Conservation (phyloP, 2,888 invertebrate species). For the Agrilus cyanescens region DNA sequence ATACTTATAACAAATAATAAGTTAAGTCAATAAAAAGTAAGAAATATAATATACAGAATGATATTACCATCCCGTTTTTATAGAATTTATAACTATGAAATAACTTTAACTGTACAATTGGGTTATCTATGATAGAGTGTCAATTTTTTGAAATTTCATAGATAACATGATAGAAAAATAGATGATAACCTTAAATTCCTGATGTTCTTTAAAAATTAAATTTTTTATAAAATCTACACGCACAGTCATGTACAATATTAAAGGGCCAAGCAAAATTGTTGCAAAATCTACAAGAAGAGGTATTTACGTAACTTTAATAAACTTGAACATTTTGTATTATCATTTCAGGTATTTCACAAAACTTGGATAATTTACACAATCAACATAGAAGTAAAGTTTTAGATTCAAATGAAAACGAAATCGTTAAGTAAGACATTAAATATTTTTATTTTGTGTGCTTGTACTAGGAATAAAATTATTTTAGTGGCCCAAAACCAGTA, state of each 20-base stretch:
- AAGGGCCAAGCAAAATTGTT: conserved; percentile 79
- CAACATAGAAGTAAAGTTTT: conserved; percentile 56
- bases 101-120: too few species aligned
- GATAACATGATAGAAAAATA: too few species aligned
- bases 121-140: too few species aligned
- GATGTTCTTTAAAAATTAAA: too few species aligned
- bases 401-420: conserved; percentile 55
- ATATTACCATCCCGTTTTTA: too few species aligned
- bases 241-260: conserved; percentile 67
- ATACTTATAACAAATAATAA: too few species aligned
- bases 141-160: too few species aligned
- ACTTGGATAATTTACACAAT: conserved; percentile 65
- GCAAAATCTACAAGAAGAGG: conserved; percentile 72
- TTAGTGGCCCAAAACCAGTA: conserved; percentile 68
- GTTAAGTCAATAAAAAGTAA: too few species aligned
- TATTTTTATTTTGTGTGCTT: conserved; percentile 4
- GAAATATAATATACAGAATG: too few species aligned
- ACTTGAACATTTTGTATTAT: conserved; percentile 5
- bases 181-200: too few species aligned
- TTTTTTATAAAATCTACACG: too few species aligned
- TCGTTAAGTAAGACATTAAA: conserved; percentile 43
- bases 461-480: conserved; percentile 22
- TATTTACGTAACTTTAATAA: conserved; percentile 13
- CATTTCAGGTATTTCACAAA: conserved; percentile 61
- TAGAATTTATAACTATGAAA: too few species aligned